These are phyloP conservation scores for Drosophila falleni DNA, from an alignment of 2,888 invertebrate genomes.

Conservation along the genomic window DNA sequence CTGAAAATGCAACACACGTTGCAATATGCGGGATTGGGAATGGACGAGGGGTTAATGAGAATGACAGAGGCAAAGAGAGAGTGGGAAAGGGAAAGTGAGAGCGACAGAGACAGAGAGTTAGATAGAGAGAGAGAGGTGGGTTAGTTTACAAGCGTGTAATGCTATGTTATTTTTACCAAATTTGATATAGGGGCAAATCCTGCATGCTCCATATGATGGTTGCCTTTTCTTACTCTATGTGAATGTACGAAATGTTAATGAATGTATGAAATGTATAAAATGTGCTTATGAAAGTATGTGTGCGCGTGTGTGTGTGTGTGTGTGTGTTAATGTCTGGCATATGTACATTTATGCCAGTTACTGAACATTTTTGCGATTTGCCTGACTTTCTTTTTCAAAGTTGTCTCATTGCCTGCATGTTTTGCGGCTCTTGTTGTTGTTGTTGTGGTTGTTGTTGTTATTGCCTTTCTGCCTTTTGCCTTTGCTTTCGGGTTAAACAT, in stretches of 20 bases:
- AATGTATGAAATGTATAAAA: background rate
- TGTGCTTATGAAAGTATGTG: background rate
- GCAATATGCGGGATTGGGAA: constrained; percentile 42
- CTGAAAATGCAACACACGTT: constrained; percentile 16
- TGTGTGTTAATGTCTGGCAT: background rate
- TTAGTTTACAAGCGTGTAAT: background rate
- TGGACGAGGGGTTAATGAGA: constrained; percentile 35
- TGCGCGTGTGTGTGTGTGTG: background rate
- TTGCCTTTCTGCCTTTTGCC: constrained; percentile 35
- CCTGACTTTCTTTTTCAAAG: constrained; percentile 58
- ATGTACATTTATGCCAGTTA: constrained; percentile 19
- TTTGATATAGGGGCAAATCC: constrained; percentile 52
- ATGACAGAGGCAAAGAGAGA: background rate
- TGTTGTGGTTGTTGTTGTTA: constrained; percentile 37
- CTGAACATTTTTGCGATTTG: constrained; percentile 55
- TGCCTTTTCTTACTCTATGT: background rate
- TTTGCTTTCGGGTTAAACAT: constrained; percentile 70
- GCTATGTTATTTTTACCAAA: background rate
- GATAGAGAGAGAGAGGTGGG: background rate
- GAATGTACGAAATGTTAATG: background rate
- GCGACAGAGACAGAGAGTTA: background rate
- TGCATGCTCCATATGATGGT: constrained; percentile 36
- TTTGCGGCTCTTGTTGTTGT: constrained; percentile 29
- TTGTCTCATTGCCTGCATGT: constrained; percentile 53
- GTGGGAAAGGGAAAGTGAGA: background rate